phyloP scores from a whole-genome alignment of 2,113 vertebrate genomes.

The Dicrurus megarhynchus region DNA sequence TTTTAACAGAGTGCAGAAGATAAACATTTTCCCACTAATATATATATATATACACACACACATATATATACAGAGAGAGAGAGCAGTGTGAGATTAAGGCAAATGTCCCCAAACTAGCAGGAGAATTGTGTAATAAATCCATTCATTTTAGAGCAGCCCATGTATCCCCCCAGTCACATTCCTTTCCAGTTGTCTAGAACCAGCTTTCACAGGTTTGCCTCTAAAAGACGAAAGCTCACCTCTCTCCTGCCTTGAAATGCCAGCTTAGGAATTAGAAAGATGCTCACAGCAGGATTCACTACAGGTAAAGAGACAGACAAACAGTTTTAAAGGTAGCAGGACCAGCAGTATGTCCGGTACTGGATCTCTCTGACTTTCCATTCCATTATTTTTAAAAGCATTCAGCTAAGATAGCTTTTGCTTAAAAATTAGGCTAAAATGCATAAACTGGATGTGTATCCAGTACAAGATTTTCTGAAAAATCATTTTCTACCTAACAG shows the following conservation, averaged over 20 bases:
- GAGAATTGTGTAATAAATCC: background rate
- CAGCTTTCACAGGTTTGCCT: background rate
- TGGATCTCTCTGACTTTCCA: background rate
- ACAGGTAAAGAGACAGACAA: background rate
- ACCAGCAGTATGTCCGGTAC: background rate
- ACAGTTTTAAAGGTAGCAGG: background rate
- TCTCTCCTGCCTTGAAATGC: background rate
- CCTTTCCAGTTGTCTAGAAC: background rate
- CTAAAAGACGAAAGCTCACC: background rate
- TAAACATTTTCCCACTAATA: background rate
- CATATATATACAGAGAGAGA: background rate
- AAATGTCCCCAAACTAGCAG: background rate
- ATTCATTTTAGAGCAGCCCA: background rate
- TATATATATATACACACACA: background rate
- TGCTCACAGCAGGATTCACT: background rate
- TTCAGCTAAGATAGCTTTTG: background rate
- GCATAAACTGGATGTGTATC: background rate
- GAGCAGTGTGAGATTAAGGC: background rate
- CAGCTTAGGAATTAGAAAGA: background rate
- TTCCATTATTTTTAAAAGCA: background rate
- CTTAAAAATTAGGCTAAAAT: background rate
- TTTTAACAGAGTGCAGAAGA: background rate
- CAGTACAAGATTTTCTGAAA: background rate
- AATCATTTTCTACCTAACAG: background rate
- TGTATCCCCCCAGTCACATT: background rate